These are phyloP conservation scores for Petroica traversi DNA, from an alignment of 2,113 vertebrate genomes.

Conservation along the genomic window DNA sequence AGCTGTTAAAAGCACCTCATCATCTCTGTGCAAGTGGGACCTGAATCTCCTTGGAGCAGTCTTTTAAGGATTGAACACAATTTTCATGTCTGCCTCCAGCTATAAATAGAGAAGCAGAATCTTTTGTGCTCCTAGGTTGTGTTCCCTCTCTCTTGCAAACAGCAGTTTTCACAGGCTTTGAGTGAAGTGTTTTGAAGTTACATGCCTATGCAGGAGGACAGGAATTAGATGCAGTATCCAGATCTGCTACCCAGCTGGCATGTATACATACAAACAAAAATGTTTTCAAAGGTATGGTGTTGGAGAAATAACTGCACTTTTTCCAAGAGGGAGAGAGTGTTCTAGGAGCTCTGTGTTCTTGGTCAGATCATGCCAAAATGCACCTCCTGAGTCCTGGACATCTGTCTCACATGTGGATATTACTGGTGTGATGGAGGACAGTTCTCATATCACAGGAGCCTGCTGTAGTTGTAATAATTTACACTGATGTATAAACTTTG, in stretches of 20 bases:
- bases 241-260: neutral
- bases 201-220: neutral
- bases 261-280: neutral
- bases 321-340: neutral
- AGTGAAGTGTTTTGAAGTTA: neutral
- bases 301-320: neutral
- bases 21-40: neutral
- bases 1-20: neutral
- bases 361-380: neutral
- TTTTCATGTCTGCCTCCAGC: neutral
- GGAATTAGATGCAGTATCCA: neutral
- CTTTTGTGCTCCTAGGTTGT: neutral
- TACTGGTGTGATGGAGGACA: neutral
- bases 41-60: neutral
- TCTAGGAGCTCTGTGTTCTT: neutral
- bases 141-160: neutral
- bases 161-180: neutral
- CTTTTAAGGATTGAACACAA: neutral
- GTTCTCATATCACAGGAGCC: neutral
- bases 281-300: neutral
- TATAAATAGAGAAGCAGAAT: neutral
- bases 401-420: neutral
- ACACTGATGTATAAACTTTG: neutral
- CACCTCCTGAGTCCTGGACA: neutral
- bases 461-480: neutral